These are phyloP conservation scores for Colostygia pectinataria DNA, from an alignment of 2,888 invertebrate species.

Conservation along the genomic window DNA sequence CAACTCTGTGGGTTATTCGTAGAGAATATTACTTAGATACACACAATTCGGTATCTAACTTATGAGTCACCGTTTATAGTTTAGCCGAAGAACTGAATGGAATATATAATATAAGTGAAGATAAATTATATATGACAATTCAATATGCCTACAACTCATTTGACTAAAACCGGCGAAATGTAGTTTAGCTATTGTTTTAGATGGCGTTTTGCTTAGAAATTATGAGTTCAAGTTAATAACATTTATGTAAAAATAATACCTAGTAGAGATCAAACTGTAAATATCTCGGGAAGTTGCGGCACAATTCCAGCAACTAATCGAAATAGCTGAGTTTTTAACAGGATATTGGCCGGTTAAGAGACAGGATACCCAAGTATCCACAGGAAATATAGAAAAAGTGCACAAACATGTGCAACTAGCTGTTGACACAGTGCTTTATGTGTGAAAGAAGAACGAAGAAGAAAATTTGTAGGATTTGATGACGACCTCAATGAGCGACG, in stretches of 20 bases:
- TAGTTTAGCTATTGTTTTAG: too few relatives aligned
- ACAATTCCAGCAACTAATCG: conserved; percentile 17
- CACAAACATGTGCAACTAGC: neutral
- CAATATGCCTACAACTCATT: too few relatives aligned
- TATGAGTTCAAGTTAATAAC: too few relatives aligned
- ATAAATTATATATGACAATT: neutral
- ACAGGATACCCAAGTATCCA: conserved; percentile 8
- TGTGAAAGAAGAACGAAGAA: too few relatives aligned
- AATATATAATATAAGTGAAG: neutral
- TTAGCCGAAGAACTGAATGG: neutral
- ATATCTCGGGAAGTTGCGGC: conserved; percentile 12
- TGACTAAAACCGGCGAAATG: too few relatives aligned
- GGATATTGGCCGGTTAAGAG: conserved; percentile 21
- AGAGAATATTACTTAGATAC: conserved; percentile 16
- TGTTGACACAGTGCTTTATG: too few relatives aligned
- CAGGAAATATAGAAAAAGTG: conserved; percentile 7
- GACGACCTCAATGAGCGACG: too few relatives aligned
- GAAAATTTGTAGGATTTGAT: too few relatives aligned
- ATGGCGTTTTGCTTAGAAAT: too few relatives aligned
- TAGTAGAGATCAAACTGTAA: conserved; percentile 12
- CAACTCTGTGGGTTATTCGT: conserved; percentile 21
- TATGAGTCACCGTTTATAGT: neutral
- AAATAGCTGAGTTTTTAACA: conserved; percentile 21
- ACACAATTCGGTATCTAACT: neutral
- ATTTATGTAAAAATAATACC: too few relatives aligned